phyloP scores from a whole-genome alignment of 2,797 vertebrate species.

The Notoglanidium macrostoma region DNA sequence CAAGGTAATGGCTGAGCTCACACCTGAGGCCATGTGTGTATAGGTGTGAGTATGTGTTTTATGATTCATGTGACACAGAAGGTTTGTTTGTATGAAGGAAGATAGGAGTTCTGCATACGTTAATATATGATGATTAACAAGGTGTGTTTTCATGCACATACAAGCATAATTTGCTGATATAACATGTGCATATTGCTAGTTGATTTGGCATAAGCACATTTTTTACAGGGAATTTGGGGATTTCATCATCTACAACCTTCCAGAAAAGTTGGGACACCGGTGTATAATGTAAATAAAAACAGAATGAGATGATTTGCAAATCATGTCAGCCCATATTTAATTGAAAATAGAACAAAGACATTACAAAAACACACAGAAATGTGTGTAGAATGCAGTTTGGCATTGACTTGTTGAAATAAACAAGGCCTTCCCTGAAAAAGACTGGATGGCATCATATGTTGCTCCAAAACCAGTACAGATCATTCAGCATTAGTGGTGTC shows the following conservation, averaged over 20 bases:
- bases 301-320: no score
- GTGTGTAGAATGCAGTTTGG: no score
- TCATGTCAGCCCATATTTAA: no score
- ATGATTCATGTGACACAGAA: not conserved
- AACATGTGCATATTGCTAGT: not conserved
- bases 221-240: not conserved
- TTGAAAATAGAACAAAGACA: no score
- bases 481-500: no score
- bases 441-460: no score
- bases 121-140: not conserved
- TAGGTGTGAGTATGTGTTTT: slow-evolving; percentile 19
- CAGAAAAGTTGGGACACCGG: no score
- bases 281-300: no score
- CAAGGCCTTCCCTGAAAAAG: no score
- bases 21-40: slow-evolving; percentile 62
- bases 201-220: not conserved
- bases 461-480: no score
- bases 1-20: slow-evolving; percentile 62
- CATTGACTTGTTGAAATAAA: no score
- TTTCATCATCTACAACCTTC: not conserved
- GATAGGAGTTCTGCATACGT: not conserved
- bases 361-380: no score
- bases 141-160: not conserved
- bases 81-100: not conserved
- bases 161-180: not conserved